phyloP scores from a whole-genome alignment of 23 tunicate genomes.

The Ciona savignyi region DNA sequence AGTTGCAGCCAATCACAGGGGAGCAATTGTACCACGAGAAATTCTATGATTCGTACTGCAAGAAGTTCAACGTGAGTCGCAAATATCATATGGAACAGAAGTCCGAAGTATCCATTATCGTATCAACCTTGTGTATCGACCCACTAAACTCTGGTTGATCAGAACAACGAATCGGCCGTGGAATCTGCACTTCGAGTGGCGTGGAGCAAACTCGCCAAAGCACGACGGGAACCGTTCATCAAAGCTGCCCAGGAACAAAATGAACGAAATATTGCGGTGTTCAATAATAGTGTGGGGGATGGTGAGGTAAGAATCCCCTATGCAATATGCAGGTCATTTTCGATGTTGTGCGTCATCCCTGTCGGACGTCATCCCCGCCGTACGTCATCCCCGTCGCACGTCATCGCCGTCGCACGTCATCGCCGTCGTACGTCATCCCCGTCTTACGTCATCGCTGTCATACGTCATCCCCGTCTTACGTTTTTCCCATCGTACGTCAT shows the following conservation, averaged over 20 bases:
- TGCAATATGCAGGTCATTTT: neutral
- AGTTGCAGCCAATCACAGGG: constrained; percentile 71
- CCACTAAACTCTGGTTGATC: constrained; percentile 3
- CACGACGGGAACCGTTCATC: constrained; percentile 40
- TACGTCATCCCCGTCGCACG: neutral
- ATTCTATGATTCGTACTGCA: constrained; percentile 11
- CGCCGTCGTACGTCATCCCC: neutral
- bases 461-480: too few species aligned
- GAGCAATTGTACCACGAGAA: constrained; percentile 82
- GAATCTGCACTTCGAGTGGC: constrained; percentile 42
- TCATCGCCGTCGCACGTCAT: neutral
- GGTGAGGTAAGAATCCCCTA: too few species aligned
- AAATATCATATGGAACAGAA: too few species aligned
- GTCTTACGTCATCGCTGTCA: neutral
- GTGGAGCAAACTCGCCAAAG: constrained; percentile 71
- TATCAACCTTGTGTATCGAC: neutral
- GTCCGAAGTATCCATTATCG: too few species aligned
- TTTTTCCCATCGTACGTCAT: too few species aligned
- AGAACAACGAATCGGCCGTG: constrained; percentile 35
- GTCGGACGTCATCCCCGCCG: neutral
- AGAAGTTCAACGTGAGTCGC: constrained; percentile 41
- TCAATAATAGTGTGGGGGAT: constrained; percentile 15
- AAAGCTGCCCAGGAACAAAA: constrained; percentile 61
- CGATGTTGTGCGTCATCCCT: neutral
- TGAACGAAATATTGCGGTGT: constrained; percentile 50